Evolutionary conservation across 2,888 invertebrate genomes (phyloP).

Genomic region (Tenthredo scrophulariae): DNA sequence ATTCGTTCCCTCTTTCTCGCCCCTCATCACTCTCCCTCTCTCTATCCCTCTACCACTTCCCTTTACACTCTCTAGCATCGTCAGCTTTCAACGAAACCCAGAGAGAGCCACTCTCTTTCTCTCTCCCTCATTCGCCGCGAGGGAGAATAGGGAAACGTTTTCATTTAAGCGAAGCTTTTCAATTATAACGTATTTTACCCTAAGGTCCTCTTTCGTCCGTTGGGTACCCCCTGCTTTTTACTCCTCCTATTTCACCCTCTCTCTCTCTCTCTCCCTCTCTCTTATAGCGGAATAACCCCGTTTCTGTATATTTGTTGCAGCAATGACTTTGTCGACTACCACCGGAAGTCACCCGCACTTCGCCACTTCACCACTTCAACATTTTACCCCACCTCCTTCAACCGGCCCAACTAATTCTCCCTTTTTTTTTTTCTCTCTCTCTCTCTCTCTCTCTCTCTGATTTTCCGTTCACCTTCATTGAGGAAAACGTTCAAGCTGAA

Average conservation of each 20-base stretch:
- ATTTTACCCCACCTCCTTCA: background rate
- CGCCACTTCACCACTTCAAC: constrained; percentile 9
- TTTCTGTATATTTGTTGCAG: constrained; percentile 21
- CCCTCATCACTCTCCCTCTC: background rate
- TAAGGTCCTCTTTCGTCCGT: constrained; percentile 48
- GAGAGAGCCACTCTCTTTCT: constrained; percentile 30
- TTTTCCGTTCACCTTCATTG: constrained; percentile 16
- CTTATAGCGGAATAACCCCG: constrained; percentile 25
- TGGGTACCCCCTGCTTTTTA: constrained; percentile 58
- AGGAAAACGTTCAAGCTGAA: background rate
- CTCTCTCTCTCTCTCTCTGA: background rate
- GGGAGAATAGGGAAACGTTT: constrained; percentile 64
- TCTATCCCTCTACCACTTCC: background rate
- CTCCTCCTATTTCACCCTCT: constrained; percentile 33
- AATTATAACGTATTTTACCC: constrained; percentile 72
- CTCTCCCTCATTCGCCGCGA: constrained; percentile 18
- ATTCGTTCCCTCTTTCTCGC: constrained; percentile 6
- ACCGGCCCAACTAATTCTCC: background rate
- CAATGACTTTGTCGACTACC: constrained; percentile 13
- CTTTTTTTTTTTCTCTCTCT: background rate
- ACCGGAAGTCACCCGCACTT: constrained; percentile 3
- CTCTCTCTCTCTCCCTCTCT: constrained; percentile 51
- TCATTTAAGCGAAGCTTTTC: constrained; percentile 73
- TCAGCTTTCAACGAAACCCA: constrained; percentile 41
- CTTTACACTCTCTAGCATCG: constrained; percentile 19